Conservation (phyloP, 2,113 vertebrate genomes). For the Sapayoa aenigma region DNA sequence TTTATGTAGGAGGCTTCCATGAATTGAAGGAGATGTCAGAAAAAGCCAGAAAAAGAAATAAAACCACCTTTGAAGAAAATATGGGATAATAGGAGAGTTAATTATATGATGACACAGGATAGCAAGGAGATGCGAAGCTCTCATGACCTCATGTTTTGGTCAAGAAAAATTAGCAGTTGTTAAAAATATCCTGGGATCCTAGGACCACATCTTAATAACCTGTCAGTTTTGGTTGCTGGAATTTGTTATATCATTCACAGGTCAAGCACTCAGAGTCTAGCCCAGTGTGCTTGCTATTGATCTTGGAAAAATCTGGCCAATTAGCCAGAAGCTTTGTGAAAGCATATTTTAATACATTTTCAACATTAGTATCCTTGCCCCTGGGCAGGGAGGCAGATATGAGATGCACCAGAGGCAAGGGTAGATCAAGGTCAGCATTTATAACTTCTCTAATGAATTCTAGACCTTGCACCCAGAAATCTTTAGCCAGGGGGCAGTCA, state of each 20-base stretch:
- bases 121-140: not conserved
- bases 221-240: not conserved
- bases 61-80: not conserved
- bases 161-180: not conserved
- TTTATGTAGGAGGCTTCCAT: not conserved
- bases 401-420: slow-evolving; percentile 8
- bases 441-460: slow-evolving; percentile 33
- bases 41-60: not conserved
- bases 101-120: not conserved
- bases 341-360: slow-evolving; percentile 46
- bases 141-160: not conserved
- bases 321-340: slow-evolving; percentile 43
- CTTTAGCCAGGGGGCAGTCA: slow-evolving; percentile 9
- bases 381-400: not conserved
- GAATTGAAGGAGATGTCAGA: not conserved
- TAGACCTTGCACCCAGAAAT: not conserved
- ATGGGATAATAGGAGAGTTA: not conserved
- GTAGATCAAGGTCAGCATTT: slow-evolving; percentile 49
- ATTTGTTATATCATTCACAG: slow-evolving; percentile 22
- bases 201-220: not conserved
- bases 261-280: not conserved
- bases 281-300: slow-evolving; percentile 43
- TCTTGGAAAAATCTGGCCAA: slow-evolving; percentile 52
- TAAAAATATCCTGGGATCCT: not conserved
- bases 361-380: slow-evolving; percentile 25